Evolutionary conservation across 2,797 vertebrate species (phyloP).

Genomic region (Lemur catta): DNA sequence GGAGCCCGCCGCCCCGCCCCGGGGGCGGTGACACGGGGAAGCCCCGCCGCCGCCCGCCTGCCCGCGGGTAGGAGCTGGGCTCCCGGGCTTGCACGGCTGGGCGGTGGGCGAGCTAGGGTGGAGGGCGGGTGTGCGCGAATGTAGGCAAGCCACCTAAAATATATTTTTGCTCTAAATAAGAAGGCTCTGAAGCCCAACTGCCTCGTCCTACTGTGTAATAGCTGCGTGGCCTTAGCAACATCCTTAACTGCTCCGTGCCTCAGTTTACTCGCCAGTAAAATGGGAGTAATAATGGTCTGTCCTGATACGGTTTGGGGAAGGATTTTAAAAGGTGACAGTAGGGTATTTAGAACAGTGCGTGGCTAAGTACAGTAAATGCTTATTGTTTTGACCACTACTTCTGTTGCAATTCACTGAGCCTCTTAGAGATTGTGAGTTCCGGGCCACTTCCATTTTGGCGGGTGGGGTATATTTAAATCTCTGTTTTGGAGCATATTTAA

Average conservation of each 20-base stretch:
- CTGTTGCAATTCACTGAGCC: neutral
- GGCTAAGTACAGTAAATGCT: neutral
- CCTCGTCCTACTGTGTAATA: neutral
- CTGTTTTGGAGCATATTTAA: neutral
- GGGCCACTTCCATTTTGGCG: neutral
- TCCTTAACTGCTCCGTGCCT: neutral
- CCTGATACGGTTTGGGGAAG: neutral
- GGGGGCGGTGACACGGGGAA: constrained; percentile 59
- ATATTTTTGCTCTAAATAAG: neutral
- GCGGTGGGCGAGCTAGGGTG: fast-evolving
- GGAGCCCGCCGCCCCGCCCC: constrained; percentile 83
- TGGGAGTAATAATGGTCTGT: neutral
- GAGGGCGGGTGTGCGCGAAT: neutral
- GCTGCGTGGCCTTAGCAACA: neutral
- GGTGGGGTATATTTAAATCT: neutral
- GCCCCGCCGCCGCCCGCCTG: neutral
- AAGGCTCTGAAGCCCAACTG: neutral
- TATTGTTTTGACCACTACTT: neutral
- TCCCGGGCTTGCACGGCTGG: fast-evolving
- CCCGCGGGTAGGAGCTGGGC: fast-evolving
- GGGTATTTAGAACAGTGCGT: neutral
- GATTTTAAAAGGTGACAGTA: neutral
- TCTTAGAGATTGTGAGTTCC: neutral
- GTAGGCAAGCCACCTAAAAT: no score
- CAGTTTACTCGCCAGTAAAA: neutral